These are phyloP conservation scores for Temnothorax curvispinosus DNA, from an alignment of 1,140 invertebrate genomes.

Conservation along the genomic window DNA sequence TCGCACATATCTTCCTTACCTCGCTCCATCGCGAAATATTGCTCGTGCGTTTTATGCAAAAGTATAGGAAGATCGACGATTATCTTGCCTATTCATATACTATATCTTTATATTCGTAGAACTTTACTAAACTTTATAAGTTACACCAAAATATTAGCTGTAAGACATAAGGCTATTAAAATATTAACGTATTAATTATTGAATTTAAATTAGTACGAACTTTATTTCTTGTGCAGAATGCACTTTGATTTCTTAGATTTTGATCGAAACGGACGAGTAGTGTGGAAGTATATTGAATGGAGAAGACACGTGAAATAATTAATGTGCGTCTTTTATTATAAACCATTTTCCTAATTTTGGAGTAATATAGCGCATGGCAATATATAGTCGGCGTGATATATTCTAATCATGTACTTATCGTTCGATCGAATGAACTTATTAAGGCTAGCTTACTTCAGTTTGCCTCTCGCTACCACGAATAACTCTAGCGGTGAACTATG, in stretches of 20 bases:
- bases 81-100: not conserved
- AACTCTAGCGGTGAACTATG: constrained; percentile 68
- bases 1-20: not conserved
- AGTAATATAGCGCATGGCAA: constrained; percentile 5
- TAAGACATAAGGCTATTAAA: not conserved
- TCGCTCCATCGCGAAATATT: not conserved
- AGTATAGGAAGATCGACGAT: not conserved
- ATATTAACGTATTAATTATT: not conserved
- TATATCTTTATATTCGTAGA: not conserved
- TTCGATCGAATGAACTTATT: constrained; percentile 72
- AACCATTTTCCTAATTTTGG: constrained; percentile 48
- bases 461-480: constrained; percentile 51
- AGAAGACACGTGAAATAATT: not conserved
- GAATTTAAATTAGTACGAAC: not conserved
- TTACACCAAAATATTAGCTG: not conserved
- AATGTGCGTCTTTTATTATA: not conserved
- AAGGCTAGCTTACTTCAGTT: constrained; percentile 44
- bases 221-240: not conserved
- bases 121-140: not conserved
- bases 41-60: not conserved
- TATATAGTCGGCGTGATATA: constrained; percentile 26
- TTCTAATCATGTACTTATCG: constrained; percentile 66
- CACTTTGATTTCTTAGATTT: not conserved
- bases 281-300: not conserved
- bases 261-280: not conserved